A percentile compares a stretch with the other conserved stretches of the same genome.
These are phyloP conservation scores for Podarcis raffonei DNA, from an alignment of 2,113 vertebrate genomes.

Conservation along the genomic window DNA sequence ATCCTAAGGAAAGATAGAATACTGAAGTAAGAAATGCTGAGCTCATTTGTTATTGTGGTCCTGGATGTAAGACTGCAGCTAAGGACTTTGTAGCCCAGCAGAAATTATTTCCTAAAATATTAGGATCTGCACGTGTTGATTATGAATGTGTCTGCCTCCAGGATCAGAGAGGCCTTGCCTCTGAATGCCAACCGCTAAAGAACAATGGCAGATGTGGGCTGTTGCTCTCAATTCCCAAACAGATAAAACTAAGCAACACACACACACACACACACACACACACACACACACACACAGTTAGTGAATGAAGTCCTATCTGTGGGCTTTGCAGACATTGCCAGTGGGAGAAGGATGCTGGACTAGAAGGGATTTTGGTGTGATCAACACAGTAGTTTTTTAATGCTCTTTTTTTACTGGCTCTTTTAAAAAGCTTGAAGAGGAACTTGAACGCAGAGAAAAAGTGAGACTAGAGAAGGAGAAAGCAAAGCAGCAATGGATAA, in stretches of 20 bases:
- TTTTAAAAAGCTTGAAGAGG: conserved; percentile 79
- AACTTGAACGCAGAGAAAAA: conserved; percentile 72
- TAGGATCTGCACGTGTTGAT: neutral
- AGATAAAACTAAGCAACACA: too few species aligned
- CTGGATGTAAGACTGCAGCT: neutral
- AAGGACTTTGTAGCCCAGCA: neutral
- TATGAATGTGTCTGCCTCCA: neutral
- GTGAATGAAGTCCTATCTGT: neutral
- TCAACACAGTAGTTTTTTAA: neutral
- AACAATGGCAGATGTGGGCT: neutral
- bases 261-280: too few species aligned
- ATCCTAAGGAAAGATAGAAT: neutral
- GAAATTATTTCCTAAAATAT: neutral
- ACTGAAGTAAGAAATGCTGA: neutral
- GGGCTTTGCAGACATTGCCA: neutral
- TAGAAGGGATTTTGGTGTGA: neutral
- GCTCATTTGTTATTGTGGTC: neutral
- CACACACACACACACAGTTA: too few species aligned
- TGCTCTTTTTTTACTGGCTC: conserved; percentile 34
- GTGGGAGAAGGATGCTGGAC: neutral
- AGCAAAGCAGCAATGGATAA: conserved; percentile 63
- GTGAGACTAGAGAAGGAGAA: conserved; percentile 64
- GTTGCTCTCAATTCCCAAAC: neutral
- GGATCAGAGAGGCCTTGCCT: neutral
- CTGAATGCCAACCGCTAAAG: neutral